Base-by-base conservation (phyloP, 2,797 vertebrate species). In the Pithecia hirsuta region DNA sequence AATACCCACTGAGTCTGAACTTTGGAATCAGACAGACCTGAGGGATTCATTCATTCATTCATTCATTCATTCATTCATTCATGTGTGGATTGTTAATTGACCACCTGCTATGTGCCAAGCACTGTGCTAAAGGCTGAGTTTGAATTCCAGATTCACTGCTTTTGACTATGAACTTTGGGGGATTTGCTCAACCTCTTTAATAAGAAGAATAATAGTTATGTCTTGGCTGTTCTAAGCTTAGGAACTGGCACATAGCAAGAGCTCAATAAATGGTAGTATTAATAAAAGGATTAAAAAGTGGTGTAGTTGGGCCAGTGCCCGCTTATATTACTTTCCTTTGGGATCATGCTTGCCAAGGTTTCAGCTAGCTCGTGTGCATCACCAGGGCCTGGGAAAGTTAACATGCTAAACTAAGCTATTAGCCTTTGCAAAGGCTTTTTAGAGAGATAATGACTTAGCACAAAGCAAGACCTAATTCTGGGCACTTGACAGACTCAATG, bases 191-290 rank as follows among this genome's bases (percentile, higher is more conserved):
- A 80, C 52, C 44, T 96, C 76, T 95, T 97, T 96, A 93, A 89
- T 92, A 85, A 91, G 59, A 97, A 93, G 75, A 96, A 80, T 95
- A 94, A 96, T 82, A 89, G 41, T 76, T 75, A 92, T 28, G 82
- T 83, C 81, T 95, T 70, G 89, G 89, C 57, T 92, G 4, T 91
- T 96, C 39, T 89, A 96, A 92, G 89, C 93, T 94, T 95, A 95
- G 88, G 74, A 98, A 22, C 78, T 97, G 88, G 92, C 75, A 95
- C 48, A 88, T 82, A 96, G 83, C 88, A 98, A 92, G 67, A 85
- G 93, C 52, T 97, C 96, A 97, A 36, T 96, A 97, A 97, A 93
- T 96, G 91, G 19, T 57, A 86, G 93, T 96, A 86, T 97, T 93
- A 96, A 96, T 95, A 92, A 83, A 96, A 95, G 55, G 81, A 90